phyloP scores from a whole-genome alignment of 2,113 vertebrate genomes.

The Mirounga angustirostris region DNA sequence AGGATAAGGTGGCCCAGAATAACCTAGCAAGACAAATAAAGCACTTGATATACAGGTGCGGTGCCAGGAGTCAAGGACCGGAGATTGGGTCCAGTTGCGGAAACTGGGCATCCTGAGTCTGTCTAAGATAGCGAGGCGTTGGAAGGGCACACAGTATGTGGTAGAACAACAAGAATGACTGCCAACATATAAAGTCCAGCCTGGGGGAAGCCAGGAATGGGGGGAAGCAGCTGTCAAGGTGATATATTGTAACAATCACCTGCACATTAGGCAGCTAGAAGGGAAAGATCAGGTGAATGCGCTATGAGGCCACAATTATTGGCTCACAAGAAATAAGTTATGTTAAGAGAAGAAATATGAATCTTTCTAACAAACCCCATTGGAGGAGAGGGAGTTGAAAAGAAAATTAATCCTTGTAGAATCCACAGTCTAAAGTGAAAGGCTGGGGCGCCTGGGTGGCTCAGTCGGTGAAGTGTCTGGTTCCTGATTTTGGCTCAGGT shows the following conservation, averaged over 20 bases:
- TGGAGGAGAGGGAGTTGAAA: neutral
- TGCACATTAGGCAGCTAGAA: constrained; percentile 31
- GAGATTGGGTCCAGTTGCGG: constrained; percentile 77
- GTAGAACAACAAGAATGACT: constrained; percentile 61
- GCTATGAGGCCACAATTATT: neutral
- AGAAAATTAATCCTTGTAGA: constrained; percentile 25
- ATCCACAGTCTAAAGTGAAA: neutral
- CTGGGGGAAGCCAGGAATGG: constrained; percentile 54
- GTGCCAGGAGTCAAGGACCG: constrained; percentile 75
- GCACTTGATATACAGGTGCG: constrained; percentile 60
- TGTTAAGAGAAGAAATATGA: neutral
- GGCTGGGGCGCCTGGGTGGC: neutral
- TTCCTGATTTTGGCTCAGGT: neutral
- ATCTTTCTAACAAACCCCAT: neutral
- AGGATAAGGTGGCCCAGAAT: constrained; percentile 75
- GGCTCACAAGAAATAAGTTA: constrained; percentile 47
- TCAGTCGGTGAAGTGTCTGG: neutral
- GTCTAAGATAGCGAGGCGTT: constrained; percentile 70
- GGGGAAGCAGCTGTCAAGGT: constrained; percentile 68
- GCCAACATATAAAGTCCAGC: constrained; percentile 60
- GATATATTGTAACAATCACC: constrained; percentile 65
- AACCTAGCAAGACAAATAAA: constrained; percentile 74
- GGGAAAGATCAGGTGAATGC: constrained; percentile 11
- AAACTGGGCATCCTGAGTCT: constrained; percentile 78
- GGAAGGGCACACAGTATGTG: constrained; percentile 66